Evolutionary conservation across 1,140 invertebrate species (phyloP), one percentile per base, ranked within the genome.

Genomic region (Aethina tumida): DNA sequence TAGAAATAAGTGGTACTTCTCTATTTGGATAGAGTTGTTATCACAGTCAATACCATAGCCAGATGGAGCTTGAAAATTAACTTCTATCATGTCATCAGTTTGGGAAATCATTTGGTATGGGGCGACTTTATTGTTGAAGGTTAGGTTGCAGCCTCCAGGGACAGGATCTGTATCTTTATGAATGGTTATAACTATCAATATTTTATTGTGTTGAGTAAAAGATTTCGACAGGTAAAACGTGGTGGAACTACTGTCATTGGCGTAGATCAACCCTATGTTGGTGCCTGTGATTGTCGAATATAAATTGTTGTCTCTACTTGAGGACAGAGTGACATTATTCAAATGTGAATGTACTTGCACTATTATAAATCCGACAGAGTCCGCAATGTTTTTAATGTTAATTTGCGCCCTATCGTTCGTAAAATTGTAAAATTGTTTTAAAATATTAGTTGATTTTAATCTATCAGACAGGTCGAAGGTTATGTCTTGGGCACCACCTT

Each of bases 131-230:
- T 75, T 59, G 25, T 70, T 56, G 46, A 75, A 76, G 50, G 80
- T 75, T 67, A 82, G 70, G 45, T 81, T 84, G 52, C 83, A 86
- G 18, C 79, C 83, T 39, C 84, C 84, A 25, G 83, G 82, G 48
- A 84, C 64, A 3, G 84, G 83, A 53, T 74, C 82, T 84, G 59
- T 37, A 49, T 41, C 24, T 21, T n/a, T n/a, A 29, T 38, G 26
- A 15, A 34, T 20, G 22, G 5, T 3, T 34, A 12, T 7, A 14
- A 20, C 13, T 8, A 6, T 15, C 3, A 30, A 24, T 7, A 24
- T 24, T n/a, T 24, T 7, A n/a, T 24, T 24, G 22, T 24, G n/a
- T 7, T 7, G n/a, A n/a, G n/a, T 81, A 80, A 26, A 66, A 63
- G 43, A 72, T 64, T 10, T 73, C 61, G 24, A 69, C 67, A 19